Evolutionary conservation across 2,888 invertebrate species (phyloP), one percentile per base, ranked within the genome.

Genomic region (Drosophila lutescens): DNA sequence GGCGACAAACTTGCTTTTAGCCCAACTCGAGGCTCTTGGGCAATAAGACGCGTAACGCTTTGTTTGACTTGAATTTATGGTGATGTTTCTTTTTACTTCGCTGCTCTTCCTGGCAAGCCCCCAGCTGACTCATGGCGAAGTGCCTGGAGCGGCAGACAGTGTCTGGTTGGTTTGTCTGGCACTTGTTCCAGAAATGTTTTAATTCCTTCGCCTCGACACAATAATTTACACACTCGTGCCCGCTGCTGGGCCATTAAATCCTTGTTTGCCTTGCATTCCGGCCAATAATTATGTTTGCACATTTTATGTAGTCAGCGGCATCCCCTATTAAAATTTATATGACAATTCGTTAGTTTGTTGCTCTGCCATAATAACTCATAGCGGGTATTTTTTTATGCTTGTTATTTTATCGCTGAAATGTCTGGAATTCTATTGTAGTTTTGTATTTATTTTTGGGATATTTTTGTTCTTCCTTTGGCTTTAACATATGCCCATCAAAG

Each of bases 1-100:
- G 55, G 76, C 63, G 75, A 86, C 83, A 83, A 81, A 76, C 77
- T 85, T 77, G 70, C 84, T 74, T 75, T 86, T 80, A 80, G 78
- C 82, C 82, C 58, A 50, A 44, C 83, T 56, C 59, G 47, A 15
- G 20, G 30, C 60, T 26, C 12, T 55, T 46, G 43, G 44, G 32
- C 38, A 53, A 71, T 70, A 63, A 71, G 69, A 65, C 60, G 65
- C 76, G 85, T 77, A 77, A 80, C 86, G 86, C 85, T 85, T 85
- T 85, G 85, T 85, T 85, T 85, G 85, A 86, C 86, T 85, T 76
- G 84, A 86, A 85, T 85, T 85, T 86, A 85, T 85, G 85, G 81
- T 80, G 86, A 81, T 85, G 80, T 75, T 85, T 77, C 75, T 78
- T 74, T 79, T 78, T 61, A 62, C 58, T 40, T 56, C 43, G 44